phyloP scores from a whole-genome alignment of 2,797 vertebrate species.

The Semotilus atromaculatus region DNA sequence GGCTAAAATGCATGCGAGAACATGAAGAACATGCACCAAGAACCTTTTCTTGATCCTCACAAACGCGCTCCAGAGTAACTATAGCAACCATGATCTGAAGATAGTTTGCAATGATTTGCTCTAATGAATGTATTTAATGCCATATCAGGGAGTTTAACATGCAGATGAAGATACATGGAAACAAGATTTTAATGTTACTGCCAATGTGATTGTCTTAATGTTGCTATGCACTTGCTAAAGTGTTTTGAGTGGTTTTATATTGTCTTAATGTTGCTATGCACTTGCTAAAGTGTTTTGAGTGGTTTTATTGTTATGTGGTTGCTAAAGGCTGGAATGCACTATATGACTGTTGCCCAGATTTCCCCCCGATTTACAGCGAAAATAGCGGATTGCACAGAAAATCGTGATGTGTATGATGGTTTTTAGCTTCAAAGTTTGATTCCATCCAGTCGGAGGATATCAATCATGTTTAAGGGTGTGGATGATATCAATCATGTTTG shows the following conservation, averaged over 20 bases:
- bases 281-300: neutral
- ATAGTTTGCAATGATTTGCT: constrained; percentile 20
- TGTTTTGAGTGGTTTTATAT: neutral
- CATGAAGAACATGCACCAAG: constrained; percentile 47
- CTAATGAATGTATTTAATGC: constrained; percentile 28
- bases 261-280: too few relatives aligned
- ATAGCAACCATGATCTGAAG: constrained; percentile 39
- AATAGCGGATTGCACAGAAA: too few relatives aligned
- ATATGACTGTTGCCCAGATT: neutral
- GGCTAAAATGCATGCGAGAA: constrained; percentile 39
- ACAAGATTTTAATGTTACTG: neutral
- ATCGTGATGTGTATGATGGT: too few relatives aligned
- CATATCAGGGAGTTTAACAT: constrained; percentile 13
- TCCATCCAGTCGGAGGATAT: too few relatives aligned
- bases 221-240: constrained; percentile 4
- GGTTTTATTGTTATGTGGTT: neutral
- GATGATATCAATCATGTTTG: too few relatives aligned
- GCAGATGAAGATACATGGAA: neutral
- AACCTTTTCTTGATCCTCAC: constrained; percentile 36
- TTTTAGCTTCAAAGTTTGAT: too few relatives aligned
- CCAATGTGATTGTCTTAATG: neutral
- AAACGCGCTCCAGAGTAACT: constrained; percentile 20
- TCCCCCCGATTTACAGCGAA: too few relatives aligned
- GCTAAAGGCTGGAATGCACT: neutral
- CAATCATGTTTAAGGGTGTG: too few relatives aligned